Evolutionary conservation across 2,888 invertebrate species (phyloP).

Genomic region (Gibbula magus): DNA sequence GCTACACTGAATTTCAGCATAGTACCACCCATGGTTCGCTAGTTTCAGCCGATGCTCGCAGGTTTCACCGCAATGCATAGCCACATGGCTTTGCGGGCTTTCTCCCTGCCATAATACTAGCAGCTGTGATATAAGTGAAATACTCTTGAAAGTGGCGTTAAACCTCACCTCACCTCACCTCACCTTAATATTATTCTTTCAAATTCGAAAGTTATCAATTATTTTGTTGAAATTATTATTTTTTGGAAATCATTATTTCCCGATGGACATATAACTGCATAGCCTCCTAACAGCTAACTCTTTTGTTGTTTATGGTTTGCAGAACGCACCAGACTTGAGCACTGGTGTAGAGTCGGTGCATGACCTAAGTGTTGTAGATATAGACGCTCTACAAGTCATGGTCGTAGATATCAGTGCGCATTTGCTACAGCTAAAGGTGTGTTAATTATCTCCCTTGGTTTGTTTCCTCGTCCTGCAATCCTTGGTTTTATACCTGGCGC

Average conservation of each 20-base stretch:
- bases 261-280: neutral
- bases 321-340: neutral
- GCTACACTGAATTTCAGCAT: too few relatives aligned
- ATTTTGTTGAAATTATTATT: neutral
- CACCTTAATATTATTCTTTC: too few relatives aligned
- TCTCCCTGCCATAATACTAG: too few relatives aligned
- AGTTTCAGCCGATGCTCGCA: too few relatives aligned
- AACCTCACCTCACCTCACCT: too few relatives aligned
- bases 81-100: too few relatives aligned
- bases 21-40: too few relatives aligned
- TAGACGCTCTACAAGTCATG: slow-evolving; percentile 50
- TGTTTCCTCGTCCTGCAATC: neutral
- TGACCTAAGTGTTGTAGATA: slow-evolving; percentile 47
- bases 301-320: neutral
- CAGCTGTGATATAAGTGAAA: too few relatives aligned
- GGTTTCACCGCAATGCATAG: too few relatives aligned
- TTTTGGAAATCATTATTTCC: neutral
- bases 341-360: slow-evolving; percentile 28
- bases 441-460: slow-evolving; percentile 25
- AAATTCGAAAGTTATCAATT: neutral
- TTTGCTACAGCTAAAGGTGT: slow-evolving; percentile 58
- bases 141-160: too few relatives aligned
- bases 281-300: slow-evolving; percentile 11
- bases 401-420: slow-evolving; percentile 55
- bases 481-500: neutral